Percentiles rank a stretch among this genome's conserved stretches.
Evolutionary conservation across 2,113 vertebrate species (phyloP).

Genomic region (Pseudorasbora parva): DNA sequence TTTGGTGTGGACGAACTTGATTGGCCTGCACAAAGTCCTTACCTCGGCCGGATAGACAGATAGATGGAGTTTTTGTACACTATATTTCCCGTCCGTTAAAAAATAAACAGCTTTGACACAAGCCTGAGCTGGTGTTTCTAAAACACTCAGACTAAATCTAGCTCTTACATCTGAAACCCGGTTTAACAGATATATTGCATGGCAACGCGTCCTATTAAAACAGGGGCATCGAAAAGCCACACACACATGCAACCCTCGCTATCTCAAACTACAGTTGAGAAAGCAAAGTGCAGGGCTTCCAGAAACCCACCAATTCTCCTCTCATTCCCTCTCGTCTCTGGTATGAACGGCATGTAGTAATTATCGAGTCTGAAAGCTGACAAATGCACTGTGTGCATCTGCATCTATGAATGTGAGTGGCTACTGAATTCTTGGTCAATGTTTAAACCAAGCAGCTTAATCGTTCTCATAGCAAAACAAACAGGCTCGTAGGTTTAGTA

Average conservation of each 20-base stretch:
- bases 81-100: background rate
- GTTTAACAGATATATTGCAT: constrained; percentile 15
- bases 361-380: constrained; percentile 23
- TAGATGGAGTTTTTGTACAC: background rate
- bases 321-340: background rate
- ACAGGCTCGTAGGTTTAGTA: background rate
- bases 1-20: too few relatives aligned
- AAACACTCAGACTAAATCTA: constrained; percentile 32
- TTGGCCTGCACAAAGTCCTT: too few relatives aligned
- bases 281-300: constrained; percentile 5
- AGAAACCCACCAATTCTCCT: constrained; percentile 7
- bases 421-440: constrained; percentile 24
- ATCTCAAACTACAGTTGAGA: constrained; percentile 1
- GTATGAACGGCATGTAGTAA: constrained; percentile 37
- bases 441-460: constrained; percentile 2
- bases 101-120: background rate
- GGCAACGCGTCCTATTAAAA: background rate
- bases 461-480: background rate
- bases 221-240: background rate
- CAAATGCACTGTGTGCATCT: constrained; percentile 14
- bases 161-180: constrained; percentile 19
- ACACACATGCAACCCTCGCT: background rate
- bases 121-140: constrained; percentile 27
- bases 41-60: too few relatives aligned
- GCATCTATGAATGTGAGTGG: constrained; percentile 12